phyloP scores from a whole-genome alignment of 2,113 vertebrate genomes.

The Hassar affinis region DNA sequence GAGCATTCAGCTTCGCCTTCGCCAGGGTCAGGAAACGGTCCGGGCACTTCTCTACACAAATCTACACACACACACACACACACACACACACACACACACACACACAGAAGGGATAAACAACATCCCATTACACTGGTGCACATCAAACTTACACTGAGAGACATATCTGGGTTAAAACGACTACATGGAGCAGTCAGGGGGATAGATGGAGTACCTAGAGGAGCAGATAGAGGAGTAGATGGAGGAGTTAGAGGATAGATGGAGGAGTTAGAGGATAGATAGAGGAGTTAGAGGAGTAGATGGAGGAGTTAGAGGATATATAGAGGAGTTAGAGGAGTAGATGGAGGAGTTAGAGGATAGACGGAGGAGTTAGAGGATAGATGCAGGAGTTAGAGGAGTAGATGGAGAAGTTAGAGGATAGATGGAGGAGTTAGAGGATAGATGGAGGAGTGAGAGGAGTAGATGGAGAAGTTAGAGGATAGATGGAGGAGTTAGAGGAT shows the following conservation, averaged over 20 bases:
- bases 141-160: neutral
- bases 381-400: neutral
- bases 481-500: no score
- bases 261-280: no score
- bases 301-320: no score
- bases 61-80: constrained; percentile 66
- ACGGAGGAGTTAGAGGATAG: no score
- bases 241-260: no score
- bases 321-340: no score
- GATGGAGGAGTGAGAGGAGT: no score
- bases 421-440: no score
- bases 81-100: neutral
- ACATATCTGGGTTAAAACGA: neutral
- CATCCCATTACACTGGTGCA: neutral
- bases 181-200: neutral
- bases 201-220: neutral
- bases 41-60: constrained; percentile 85
- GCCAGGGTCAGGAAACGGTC: constrained; percentile 73
- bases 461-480: no score
- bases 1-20: neutral
- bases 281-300: no score
- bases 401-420: no score
- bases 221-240: neutral
- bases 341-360: no score
- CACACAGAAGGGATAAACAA: neutral